phyloP scores from a whole-genome alignment of 2,888 invertebrate species.

The Empis stercorea region DNA sequence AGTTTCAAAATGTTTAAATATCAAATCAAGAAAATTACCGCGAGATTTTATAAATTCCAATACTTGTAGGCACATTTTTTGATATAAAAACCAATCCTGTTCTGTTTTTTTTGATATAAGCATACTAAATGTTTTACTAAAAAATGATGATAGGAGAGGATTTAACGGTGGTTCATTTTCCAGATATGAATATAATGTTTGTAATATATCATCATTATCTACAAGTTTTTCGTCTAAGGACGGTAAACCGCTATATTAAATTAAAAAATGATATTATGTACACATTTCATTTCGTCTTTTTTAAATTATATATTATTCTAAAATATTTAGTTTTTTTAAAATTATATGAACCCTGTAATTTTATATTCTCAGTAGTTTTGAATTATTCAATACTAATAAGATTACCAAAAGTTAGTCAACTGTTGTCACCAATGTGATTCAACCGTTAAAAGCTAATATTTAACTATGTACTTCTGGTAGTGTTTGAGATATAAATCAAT shows the following conservation, averaged over 20 bases:
- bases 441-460: too few species aligned
- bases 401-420: too few species aligned
- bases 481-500: too few species aligned
- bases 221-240: constrained; percentile 77
- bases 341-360: too few species aligned
- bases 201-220: constrained; percentile 61
- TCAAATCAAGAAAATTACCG: constrained; percentile 72
- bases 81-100: constrained; percentile 88
- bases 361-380: too few species aligned
- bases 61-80: constrained; percentile 82
- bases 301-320: too few species aligned
- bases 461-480: too few species aligned
- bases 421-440: too few species aligned
- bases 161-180: constrained; percentile 78
- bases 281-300: too few species aligned
- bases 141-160: constrained; percentile 88
- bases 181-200: constrained; percentile 79
- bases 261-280: too few species aligned
- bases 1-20: constrained; percentile 82
- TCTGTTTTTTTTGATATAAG: constrained; percentile 78
- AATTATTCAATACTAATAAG: too few species aligned
- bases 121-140: constrained; percentile 87
- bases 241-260: constrained; percentile 52
- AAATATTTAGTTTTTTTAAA: too few species aligned
- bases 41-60: constrained; percentile 82